These are phyloP conservation scores for Phymorhynchus buccinoides DNA, from an alignment of 1,140 invertebrate genomes.

Conservation along the genomic window DNA sequence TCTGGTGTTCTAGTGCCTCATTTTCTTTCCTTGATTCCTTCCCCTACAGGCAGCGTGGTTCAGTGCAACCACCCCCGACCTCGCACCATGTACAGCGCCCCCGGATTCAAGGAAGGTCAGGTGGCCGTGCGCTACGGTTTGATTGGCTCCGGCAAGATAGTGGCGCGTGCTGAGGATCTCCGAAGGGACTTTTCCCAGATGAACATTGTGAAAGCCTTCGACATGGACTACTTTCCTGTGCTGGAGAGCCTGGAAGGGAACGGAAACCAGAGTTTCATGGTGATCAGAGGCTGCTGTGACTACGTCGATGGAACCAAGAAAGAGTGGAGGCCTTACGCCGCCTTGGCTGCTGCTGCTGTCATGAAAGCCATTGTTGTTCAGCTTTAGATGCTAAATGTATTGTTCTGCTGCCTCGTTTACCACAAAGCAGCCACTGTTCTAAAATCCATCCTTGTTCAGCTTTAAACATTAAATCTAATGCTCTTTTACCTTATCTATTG, in stretches of 20 bases:
- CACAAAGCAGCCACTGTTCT: no score
- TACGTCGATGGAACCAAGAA: slow-evolving; percentile 94
- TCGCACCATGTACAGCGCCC: slow-evolving; percentile 21
- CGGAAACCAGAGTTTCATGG: slow-evolving; percentile 86
- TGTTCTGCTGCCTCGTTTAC: not conserved
- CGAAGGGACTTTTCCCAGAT: slow-evolving; percentile 76
- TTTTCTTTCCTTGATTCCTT: not conserved
- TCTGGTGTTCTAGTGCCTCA: no score
- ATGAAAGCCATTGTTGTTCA: slow-evolving; percentile 84
- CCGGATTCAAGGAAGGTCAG: slow-evolving; percentile 51
- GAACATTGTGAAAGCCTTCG: slow-evolving; percentile 88
- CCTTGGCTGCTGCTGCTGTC: slow-evolving; percentile 90
- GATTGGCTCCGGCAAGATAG: slow-evolving; percentile 84
- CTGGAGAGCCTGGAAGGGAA: slow-evolving; percentile 86
- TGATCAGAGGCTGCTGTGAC: slow-evolving; percentile 90
- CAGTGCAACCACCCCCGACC: slow-evolving; percentile 81
- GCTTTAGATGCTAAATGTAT: not conserved
- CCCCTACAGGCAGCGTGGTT: slow-evolving; percentile 81
- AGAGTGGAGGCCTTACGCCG: slow-evolving; percentile 95
- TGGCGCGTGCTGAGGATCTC: slow-evolving; percentile 78
- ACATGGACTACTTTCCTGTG: slow-evolving; percentile 92
- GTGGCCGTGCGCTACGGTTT: slow-evolving; percentile 84
- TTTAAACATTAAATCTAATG: no score
- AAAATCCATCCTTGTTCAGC: no score
- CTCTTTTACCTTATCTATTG: no score